A percentile compares a stretch with the other conserved stretches of the same genome.
Conservation (phyloP, 2,888 invertebrate species). For the Xestia ashworthii region DNA sequence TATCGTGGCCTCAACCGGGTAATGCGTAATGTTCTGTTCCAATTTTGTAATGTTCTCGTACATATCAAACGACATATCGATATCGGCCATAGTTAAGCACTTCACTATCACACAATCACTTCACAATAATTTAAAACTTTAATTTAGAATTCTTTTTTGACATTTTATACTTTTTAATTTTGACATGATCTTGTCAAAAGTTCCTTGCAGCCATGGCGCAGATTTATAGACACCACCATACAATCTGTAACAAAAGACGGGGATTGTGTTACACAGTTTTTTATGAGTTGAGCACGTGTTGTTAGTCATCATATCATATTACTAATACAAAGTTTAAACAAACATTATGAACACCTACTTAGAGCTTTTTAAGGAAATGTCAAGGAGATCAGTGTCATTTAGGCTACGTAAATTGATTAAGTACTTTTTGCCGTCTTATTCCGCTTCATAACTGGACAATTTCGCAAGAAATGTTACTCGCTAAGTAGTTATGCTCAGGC, state of each 20-base stretch:
- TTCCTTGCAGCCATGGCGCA: slow-evolving; percentile 50
- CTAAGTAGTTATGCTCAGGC: slow-evolving; percentile 8
- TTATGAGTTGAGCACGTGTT: slow-evolving; percentile 63
- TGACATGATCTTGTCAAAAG: slow-evolving; percentile 51
- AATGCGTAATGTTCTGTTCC: slow-evolving; percentile 84
- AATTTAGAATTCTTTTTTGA: slow-evolving; percentile 74
- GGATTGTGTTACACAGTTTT: slow-evolving; percentile 62
- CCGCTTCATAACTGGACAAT: slow-evolving; percentile 24
- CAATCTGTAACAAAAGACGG: slow-evolving; percentile 75
- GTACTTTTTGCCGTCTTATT: slow-evolving; percentile 41
- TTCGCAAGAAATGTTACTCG: slow-evolving; percentile 32
- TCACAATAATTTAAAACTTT: slow-evolving; percentile 67
- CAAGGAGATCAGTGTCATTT: slow-evolving; percentile 62
- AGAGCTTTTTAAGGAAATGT: slow-evolving; percentile 66
- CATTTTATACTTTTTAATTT: slow-evolving; percentile 72
- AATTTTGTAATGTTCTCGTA: slow-evolving; percentile 73
- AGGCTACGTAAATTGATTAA: slow-evolving; percentile 48
- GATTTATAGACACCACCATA: slow-evolving; percentile 48
- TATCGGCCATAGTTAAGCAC: slow-evolving; percentile 69
- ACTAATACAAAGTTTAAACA: slow-evolving; percentile 56
- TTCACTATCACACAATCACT: slow-evolving; percentile 68
- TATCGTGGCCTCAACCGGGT: slow-evolving; percentile 94
- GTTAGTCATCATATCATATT: slow-evolving; percentile 62
- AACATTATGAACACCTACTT: slow-evolving; percentile 49
- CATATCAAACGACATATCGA: slow-evolving; percentile 66